Percentiles rank a stretch among this genome's conserved stretches.
Conservation (phyloP, 2,888 invertebrate species). For the Alloscopus bannaensis region DNA sequence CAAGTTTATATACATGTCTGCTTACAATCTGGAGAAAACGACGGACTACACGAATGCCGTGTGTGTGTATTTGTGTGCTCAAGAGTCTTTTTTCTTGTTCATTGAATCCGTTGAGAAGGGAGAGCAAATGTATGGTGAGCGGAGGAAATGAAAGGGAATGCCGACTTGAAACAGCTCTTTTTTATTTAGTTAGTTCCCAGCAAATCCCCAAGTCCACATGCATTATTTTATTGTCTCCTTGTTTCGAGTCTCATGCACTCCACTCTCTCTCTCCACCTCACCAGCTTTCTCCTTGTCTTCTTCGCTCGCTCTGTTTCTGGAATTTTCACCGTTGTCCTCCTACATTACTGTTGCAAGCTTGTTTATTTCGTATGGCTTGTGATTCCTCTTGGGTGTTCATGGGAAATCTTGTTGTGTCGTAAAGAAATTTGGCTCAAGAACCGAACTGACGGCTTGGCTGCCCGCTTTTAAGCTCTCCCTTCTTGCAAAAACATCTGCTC, state of each 20-base stretch:
- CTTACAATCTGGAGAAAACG: no score
- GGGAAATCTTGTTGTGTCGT: constrained; percentile 23
- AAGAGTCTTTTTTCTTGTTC: background rate
- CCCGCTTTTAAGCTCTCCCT: constrained; percentile 12
- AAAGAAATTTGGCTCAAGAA: constrained; percentile 23
- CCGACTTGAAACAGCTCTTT: constrained; percentile 13
- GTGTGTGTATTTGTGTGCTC: no score
- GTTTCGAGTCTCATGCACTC: constrained; percentile 15
- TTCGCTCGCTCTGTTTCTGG: background rate
- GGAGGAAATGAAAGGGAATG: background rate
- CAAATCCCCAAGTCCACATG: constrained; percentile 42
- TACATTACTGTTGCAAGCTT: constrained; percentile 13
- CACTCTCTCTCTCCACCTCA: background rate
- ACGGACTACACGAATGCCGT: no score
- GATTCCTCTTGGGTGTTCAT: constrained; percentile 13
- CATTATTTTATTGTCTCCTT: constrained; percentile 44
- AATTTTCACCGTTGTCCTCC: constrained; percentile 13
- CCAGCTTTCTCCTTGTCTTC: background rate
- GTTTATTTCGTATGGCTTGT: background rate
- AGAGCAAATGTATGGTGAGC: background rate
- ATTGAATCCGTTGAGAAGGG: constrained; percentile 2
- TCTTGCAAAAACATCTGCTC: constrained; percentile 18
- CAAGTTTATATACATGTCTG: no score
- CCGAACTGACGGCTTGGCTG: constrained; percentile 1
- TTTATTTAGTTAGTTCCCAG: no score